Evolutionary conservation across 2,888 invertebrate species (phyloP).

Genomic region (Aspidiotus rigidus): DNA sequence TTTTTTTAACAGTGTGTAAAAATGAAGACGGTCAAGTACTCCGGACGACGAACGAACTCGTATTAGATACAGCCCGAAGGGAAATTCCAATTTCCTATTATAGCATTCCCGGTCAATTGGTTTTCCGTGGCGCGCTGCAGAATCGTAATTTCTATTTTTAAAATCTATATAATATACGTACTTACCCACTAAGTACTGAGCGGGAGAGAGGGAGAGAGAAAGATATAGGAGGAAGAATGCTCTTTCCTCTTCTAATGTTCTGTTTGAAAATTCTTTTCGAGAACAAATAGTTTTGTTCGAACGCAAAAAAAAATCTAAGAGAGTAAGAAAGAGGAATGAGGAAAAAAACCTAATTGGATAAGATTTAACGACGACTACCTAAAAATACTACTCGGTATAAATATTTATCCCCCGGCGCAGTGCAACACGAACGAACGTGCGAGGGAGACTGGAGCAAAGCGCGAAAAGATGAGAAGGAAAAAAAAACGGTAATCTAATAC

Average conservation of each 20-base stretch:
- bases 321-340: background rate
- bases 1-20: slow-evolving; percentile 8
- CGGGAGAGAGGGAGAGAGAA: too few species aligned
- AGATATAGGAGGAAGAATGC: too few species aligned
- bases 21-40: slow-evolving; percentile 32
- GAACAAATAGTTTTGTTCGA: background rate
- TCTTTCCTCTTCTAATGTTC: background rate
- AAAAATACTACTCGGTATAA: slow-evolving; percentile 4
- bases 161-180: background rate
- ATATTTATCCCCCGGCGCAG: background rate
- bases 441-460: too few species aligned
- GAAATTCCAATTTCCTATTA: slow-evolving; percentile 33
- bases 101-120: slow-evolving; percentile 33
- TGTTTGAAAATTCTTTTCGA: background rate
- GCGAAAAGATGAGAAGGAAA: background rate
- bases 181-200: background rate
- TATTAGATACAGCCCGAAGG: slow-evolving; percentile 26
- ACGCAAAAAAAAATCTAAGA: background rate
- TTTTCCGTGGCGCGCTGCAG: slow-evolving; percentile 29
- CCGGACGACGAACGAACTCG: slow-evolving; percentile 30
- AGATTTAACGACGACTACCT: background rate
- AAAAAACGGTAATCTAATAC: background rate
- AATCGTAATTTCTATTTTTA: slow-evolving; percentile 32
- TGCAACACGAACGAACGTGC: too few species aligned
- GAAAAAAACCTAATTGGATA: background rate